Evolutionary conservation across 1,140 invertebrate genomes (phyloP), one percentile per base, ranked within the genome.

Genomic region (Linepithema humile): DNA sequence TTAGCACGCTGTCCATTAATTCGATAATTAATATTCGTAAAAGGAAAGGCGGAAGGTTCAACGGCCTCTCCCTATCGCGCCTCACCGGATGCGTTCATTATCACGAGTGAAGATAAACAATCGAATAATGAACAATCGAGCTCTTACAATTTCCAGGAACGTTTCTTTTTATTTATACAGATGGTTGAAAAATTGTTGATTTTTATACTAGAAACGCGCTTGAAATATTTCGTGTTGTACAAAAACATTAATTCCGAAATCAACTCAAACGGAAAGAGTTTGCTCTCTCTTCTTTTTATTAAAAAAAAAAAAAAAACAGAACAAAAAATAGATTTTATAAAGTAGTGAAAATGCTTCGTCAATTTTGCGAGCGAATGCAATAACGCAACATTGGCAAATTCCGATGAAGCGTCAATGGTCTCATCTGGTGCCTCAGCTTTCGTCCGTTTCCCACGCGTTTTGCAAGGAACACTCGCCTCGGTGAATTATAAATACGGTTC

Each of bases 21-120:
- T 87, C 67, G 82, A 83, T 87, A 88, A 88, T 88, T 88, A 87
- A 88, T 88, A 87, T 84, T 77, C 64, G 53, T 65, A 65, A 65
- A 60, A 70, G 67, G 74, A 26, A 64, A 59, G 74, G n/a, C 29
- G 72, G 29, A 7, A 45, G 29, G 20, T 55, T 74, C 84, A 77
- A 64, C 67, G 29, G 55, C 48, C 77, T 84, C 48, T 38, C 26
- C n/a, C 55, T 26, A 43, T n/a, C n/a, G 65, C 43, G 32, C 45
- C 29, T 17, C 60, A 29, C 1, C 69, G 48, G 43, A 80, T 67
- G 53, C 65, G 57, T 85, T 85, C 72, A 82, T 85, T 69, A 50
- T 55, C 77, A 40, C 64, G 23, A 20, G 6, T 12, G 17, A 10
- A 53, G 23, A 74, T 45, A 59, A 55, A 53, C n/a, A 38, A 20